Evolutionary conservation across 2,888 invertebrate genomes (phyloP), one percentile per base, ranked within the genome.

Genomic region (Cordylochernes scorpioides): DNA sequence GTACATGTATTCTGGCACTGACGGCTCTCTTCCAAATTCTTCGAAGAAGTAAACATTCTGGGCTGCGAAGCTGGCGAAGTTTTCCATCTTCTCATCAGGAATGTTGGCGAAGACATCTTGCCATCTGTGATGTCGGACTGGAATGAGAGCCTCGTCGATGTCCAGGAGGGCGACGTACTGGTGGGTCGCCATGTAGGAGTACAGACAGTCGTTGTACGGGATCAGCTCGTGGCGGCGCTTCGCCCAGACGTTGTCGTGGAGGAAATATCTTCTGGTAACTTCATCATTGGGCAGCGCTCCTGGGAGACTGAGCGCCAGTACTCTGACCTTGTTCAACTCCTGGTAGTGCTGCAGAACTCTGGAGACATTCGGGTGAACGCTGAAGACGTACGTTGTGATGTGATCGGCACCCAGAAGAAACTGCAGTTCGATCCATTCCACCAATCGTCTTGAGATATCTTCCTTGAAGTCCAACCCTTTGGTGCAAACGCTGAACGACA

Each of bases 171-270:
- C 77, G 30, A 84, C 69, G 56, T 75, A 80, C 39, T 74, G 67
- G 54, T 84, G 86, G 40, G 70, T 63, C 52, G 82, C 75, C 59
- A 86, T 66, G 50, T 86, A 74, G 50, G 77, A 71, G 58, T 86
- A 86, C 30, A 88, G 62, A 49, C 88, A 88, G 54, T 88, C 88
- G 54, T 88, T 88, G 60, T 88, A 88, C 8, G 86, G 84, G 44
- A 88, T 77, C 35, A 88, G 62, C 55, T 88, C 88, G 57, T 84
- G 82, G 52, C 84, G 77, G 9, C 86, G 62, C 55, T 88, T 88
- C 56, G 84, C 75, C 46, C 78, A 82, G 17, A 77, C 70, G 54
- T 82, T 84, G 55, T 78, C 63, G 52, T 80, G 78, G 50, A 78
- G 77, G 45, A 82, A 69, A 3, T 32, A 19, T 7, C 41, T 43